Evolutionary conservation across 2,113 vertebrate species (phyloP).

Genomic region (Grantiella picta): DNA sequence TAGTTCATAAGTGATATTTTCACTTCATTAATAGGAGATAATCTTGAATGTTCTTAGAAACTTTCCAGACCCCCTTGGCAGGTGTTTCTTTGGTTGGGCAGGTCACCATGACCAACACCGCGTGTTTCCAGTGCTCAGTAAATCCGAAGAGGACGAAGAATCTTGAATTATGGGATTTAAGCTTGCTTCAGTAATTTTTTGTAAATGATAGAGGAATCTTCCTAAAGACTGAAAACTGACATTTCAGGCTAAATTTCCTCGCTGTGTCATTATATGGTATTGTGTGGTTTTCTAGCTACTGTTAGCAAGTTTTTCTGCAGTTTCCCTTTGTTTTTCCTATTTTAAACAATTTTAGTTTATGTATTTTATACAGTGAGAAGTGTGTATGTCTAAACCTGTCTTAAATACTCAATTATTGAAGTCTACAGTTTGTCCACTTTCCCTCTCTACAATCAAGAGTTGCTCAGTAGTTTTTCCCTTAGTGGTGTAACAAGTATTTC

Average conservation of each 20-base stretch:
- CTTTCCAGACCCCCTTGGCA: neutral
- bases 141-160: neutral
- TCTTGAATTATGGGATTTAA: neutral
- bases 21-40: neutral
- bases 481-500: neutral
- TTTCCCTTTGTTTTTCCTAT: neutral
- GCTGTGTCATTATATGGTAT: neutral
- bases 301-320: neutral
- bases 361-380: neutral
- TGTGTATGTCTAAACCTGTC: neutral
- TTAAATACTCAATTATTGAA: neutral
- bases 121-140: neutral
- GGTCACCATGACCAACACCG: neutral
- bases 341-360: neutral
- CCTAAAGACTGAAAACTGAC: neutral
- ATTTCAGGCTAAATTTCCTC: neutral
- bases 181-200: neutral
- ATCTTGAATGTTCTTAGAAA: neutral
- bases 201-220: neutral
- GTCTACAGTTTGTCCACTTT: neutral
- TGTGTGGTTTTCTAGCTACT: neutral
- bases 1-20: neutral
- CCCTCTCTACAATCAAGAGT: neutral
- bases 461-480: neutral
- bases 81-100: neutral